Evolutionary conservation across 2,113 vertebrate genomes (phyloP), one percentile per base, ranked within the genome.

Genomic region (Puffinus mauretanicus): DNA sequence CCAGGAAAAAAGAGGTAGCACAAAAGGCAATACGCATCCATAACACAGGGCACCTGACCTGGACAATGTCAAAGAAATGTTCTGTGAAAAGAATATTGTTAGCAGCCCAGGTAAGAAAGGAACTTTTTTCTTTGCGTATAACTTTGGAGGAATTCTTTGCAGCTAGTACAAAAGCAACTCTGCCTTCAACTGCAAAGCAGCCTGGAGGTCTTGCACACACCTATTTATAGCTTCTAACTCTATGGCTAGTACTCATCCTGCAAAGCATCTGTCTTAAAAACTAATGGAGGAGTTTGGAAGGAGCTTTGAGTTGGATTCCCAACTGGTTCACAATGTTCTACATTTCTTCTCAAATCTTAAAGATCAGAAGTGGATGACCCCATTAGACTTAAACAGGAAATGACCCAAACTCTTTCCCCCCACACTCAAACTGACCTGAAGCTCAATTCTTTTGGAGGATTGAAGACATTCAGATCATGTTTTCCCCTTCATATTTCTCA

Each of bases 81-180:
- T 87, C n/a, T 34, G 54, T 60, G 69, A 49, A 64, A 81, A 81
- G 81, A 83, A 73, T 55, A 26, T 84, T 84, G 71, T 88, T 78
- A 75, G 70, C 25, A 62, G 38, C 32, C 27, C 55, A 49, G 34
- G 32, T 40, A 85, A 82, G 80, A 82, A 62, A 77, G 30, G 54
- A 95, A 88, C 75, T 82, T 90, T 81, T 58, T 77, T 67, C 88
- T 90, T 87, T 84, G 29, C 77, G 22, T 60, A 15, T 58, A 82
- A 87, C 82, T 96, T 82, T 46, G 88, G 86, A 81, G 86, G 86
- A 90, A 90, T 92, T 87, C 78, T 94, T 92, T 90, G 64, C 82
- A 84, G 73, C 18, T 67, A 67, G 29, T 55, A 90, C 64, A 95
- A 92, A 96, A 83, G 82, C 75, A 90, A 27, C 22, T 16, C 44